Base-by-base conservation (phyloP, 1,140 invertebrate species). In the Brachionus sp. region DNA sequence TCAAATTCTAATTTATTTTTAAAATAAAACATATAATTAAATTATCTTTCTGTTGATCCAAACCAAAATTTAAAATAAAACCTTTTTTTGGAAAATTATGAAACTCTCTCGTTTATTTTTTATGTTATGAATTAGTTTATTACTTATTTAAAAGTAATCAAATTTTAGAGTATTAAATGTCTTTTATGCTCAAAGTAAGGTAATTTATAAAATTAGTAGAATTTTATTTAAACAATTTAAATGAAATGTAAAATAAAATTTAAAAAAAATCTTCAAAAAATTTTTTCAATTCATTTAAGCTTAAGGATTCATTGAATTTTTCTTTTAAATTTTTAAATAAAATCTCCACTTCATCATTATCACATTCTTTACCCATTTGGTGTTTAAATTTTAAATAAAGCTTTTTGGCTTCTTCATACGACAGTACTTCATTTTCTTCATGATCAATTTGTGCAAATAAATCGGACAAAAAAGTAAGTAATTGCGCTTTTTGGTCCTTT, bases 391-490 rank as follows among this genome's bases (percentile, higher is more conserved):
- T 35, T 4, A 70, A 16, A 6, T 6, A 42, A n/a, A 70, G 16
- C 16, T 42, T 70, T 42, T 70, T 29, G 23, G 66, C 66, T 29
- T 70, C 66, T 0, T 70, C 66, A 42, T 37, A 13, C 23, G 66
- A 70, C 12, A 70, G n/a, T 9, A 12, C 16, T n/a, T 29, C 66
- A 16, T 42, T 70, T 10, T 10, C 66, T 29, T 70, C 66, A 19
- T n/a, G 33, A 70, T 70, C 66, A 42, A 70, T 25, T 70, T 70
- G 66, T 13, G 66, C 66, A 19, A 70, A 70, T 13, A 70, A 16
- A 70, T 70, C 66, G 5, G 66, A 12, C 23, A 57, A n/a, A 12
- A 57, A 7, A 16, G 6, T 1, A 2, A 16, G 23, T 1, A 57
- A 1, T 16, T n/a, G 6, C 5, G 3, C 50, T 16, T 57, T n/a